phyloP scores from a whole-genome alignment of 64 coral and sea anemone species.

The Stylophora pistillata region DNA sequence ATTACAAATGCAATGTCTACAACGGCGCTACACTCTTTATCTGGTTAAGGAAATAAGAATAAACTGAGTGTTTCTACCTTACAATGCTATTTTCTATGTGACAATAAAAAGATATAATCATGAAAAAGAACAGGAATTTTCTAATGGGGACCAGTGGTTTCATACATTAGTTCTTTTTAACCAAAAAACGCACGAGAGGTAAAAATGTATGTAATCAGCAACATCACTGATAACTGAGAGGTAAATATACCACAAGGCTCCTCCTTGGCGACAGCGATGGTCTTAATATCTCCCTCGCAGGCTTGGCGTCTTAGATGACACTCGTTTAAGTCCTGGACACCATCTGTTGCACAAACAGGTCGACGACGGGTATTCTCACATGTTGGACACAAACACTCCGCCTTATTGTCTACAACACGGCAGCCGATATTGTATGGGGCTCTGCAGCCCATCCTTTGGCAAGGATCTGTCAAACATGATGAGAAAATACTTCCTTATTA shows the following conservation, averaged over 20 bases:
- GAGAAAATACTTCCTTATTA: background rate
- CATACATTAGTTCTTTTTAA: no score
- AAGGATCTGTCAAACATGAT: constrained; percentile 41
- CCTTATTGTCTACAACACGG: constrained; percentile 39
- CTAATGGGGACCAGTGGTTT: no score
- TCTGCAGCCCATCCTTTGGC: constrained; percentile 37
- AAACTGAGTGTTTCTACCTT: no score
- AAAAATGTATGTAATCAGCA: background rate
- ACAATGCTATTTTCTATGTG: background rate
- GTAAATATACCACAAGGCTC: constrained; percentile 49
- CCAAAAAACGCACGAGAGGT: no score
- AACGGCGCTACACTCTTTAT: constrained; percentile 29
- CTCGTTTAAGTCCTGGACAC: constrained; percentile 15
- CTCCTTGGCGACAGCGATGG: background rate
- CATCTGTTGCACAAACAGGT: constrained; percentile 62
- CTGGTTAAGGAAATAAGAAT: background rate
- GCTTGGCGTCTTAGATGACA: constrained; percentile 51
- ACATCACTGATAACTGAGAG: background rate
- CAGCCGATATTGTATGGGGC: constrained; percentile 63
- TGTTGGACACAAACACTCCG: constrained; percentile 48
- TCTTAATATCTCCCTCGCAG: constrained; percentile 2
- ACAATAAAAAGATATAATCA: background rate
- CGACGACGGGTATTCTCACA: constrained; percentile 17
- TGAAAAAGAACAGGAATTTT: no score
- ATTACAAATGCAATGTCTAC: constrained; percentile 56